A percentile compares a stretch with the other conserved stretches of the same genome.
phyloP scores from a whole-genome alignment of 2,113 vertebrate genomes.

The Silurus asotus region DNA sequence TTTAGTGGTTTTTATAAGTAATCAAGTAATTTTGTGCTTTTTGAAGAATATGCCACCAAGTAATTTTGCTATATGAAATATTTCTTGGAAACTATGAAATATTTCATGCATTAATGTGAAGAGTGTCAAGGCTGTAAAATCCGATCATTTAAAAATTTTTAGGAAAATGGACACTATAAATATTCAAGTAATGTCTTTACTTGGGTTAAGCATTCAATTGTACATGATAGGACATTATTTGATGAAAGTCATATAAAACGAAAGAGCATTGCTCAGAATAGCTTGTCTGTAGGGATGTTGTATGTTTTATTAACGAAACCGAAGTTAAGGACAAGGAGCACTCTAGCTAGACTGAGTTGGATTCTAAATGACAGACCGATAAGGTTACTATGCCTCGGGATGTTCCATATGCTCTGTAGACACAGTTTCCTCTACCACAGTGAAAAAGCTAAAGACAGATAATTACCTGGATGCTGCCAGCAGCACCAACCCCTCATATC shows the following conservation, averaged over 20 bases:
- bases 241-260: not conserved
- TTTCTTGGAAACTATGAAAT: not conserved
- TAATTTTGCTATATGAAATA: slow-evolving; percentile 6
- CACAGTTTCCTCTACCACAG: slow-evolving; percentile 46
- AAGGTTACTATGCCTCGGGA: slow-evolving; percentile 47
- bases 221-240: not conserved
- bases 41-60: slow-evolving; percentile 1
- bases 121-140: not conserved
- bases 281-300: slow-evolving; percentile 7
- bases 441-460: slow-evolving; percentile 60
- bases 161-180: not conserved
- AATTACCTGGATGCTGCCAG: slow-evolving; percentile 55
- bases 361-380: slow-evolving; percentile 52
- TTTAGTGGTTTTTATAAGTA: slow-evolving; percentile 21
- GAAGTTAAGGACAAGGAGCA: slow-evolving; percentile 18
- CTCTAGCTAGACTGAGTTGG: slow-evolving; percentile 21
- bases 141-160: not conserved
- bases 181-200: not conserved
- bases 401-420: slow-evolving; percentile 40
- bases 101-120: slow-evolving; percentile 2
- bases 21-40: slow-evolving; percentile 1
- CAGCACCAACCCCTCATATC: slow-evolving; percentile 4
- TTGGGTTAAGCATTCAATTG: not conserved
- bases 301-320: slow-evolving; percentile 38
- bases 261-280: not conserved